phyloP scores from a whole-genome alignment of 2,888 invertebrate species.

The Cantharis rufa region DNA sequence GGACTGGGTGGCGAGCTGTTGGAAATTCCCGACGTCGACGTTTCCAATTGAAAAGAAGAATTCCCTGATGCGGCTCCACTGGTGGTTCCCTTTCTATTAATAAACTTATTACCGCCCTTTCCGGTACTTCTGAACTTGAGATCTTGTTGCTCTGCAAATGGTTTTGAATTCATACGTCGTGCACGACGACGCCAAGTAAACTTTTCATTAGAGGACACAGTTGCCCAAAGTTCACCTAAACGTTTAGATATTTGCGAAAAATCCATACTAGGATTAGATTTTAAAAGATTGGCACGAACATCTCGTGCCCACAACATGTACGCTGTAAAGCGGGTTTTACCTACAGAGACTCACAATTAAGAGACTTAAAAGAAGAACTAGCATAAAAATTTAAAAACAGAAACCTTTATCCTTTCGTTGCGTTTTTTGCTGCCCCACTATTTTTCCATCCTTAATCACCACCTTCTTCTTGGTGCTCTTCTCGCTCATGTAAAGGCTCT shows the following conservation, averaged over 20 bases:
- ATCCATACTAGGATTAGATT: constrained; percentile 77
- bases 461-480: constrained; percentile 77
- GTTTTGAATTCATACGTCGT: constrained; percentile 59
- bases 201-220: constrained; percentile 69
- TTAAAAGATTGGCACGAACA: constrained; percentile 72
- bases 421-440: constrained; percentile 73
- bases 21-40: constrained; percentile 47
- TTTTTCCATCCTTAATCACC: constrained; percentile 68
- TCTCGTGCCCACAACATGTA: constrained; percentile 92
- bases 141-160: constrained; percentile 35
- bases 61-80: constrained; percentile 7
- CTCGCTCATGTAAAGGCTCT: constrained; percentile 77
- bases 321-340: constrained; percentile 79
- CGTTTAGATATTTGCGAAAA: constrained; percentile 82
- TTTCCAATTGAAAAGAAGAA: constrained; percentile 50
- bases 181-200: constrained; percentile 82
- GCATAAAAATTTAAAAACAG: constrained; percentile 8
- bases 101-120: constrained; percentile 51
- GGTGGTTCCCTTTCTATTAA: constrained; percentile 50
- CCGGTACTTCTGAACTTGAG: constrained; percentile 22
- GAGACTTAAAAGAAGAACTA: constrained; percentile 4
- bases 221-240: constrained; percentile 87
- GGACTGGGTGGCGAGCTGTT: constrained; percentile 52
- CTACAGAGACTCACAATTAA: constrained; percentile 41
- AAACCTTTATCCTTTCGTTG: constrained; percentile 61